A percentile compares a stretch with the other conserved stretches of the same genome.
Conservation (phyloP, 2,113 vertebrate species). For the Symphodus melops region DNA sequence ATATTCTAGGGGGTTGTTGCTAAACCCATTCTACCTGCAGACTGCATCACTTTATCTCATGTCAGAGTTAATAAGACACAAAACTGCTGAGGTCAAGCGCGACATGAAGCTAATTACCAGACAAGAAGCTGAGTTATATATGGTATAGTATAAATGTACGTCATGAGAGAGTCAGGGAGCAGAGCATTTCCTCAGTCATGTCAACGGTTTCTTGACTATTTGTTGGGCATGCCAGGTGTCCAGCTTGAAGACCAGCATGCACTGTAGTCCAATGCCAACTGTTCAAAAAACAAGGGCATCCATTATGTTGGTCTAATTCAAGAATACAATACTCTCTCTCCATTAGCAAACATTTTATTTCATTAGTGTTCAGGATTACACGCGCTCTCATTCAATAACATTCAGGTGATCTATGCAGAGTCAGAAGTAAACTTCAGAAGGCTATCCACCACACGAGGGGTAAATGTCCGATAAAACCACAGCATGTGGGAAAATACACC, state of each 20-base stretch:
- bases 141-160: too few relatives aligned
- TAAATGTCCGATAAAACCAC: too few relatives aligned
- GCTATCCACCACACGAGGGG: too few relatives aligned
- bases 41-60: conserved; percentile 44
- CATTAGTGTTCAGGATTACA: too few relatives aligned
- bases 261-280: background rate
- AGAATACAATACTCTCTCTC: background rate
- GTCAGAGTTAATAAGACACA: conserved; percentile 50
- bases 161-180: conserved; percentile 40
- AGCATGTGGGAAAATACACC: too few relatives aligned
- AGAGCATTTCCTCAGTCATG: conserved; percentile 16
- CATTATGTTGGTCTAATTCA: conserved; percentile 13
- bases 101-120: background rate
- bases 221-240: background rate
- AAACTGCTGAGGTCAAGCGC: conserved; percentile 22
- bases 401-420: conserved; percentile 21
- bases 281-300: conserved; percentile 3
- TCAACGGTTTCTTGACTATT: conserved; percentile 34
- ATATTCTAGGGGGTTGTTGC: conserved; percentile 17
- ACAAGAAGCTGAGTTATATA: background rate
- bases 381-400: conserved; percentile 2
- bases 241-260: conserved; percentile 14
- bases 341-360: background rate
- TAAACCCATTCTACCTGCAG: conserved; percentile 14
- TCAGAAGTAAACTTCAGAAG: too few relatives aligned